Evolutionary conservation across 2,113 vertebrate genomes (phyloP), one percentile per base, ranked within the genome.

Genomic region (Sciurus niger): DNA sequence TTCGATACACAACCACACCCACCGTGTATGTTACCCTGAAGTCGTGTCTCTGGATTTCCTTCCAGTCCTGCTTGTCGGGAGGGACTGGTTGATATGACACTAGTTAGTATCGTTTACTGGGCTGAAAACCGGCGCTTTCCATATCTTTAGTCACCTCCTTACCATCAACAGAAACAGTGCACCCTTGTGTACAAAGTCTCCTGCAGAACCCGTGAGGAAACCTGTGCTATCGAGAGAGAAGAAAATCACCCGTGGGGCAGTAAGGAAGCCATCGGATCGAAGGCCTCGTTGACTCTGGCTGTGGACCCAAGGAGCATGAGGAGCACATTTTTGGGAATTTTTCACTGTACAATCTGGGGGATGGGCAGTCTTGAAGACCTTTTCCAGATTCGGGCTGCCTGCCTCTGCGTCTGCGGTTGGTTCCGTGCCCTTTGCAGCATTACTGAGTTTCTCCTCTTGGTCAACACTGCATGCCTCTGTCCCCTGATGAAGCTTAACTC

Each of bases 401-500:
- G 46, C 17, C 9, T 46, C 48, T n/a, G 28, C 5, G 4, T 70
- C 43, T 58, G 60, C 0, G 60, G 24, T 0, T 4, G 8, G 37
- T 32, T 85, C 43, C 28, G 4, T 2, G 6, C 60, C 8, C 0
- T 96, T 94, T 94, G 40, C 58, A 82, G 94, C 84, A 30, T 95
- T 67, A 96, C 60, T 84, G 90, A 73, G 95, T 98, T 97, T 95
- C 82, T 90, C 93, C 68, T 58, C 60, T 79, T 43, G 0, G 2
- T 67, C 97, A 84, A 90, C 78, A 92, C n/a, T 67, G 83, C 84
- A 1, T 89, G 85, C 63, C 51, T 98, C 79, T 68, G 32, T 76
- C 67, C 95, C 90, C 96, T 92, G 93, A 93, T 84, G 93, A 97
- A 88, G 95, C 98, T 98, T 97, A 97, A 97, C 97, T 97, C 95